These are phyloP conservation scores for Drosophila trichaetosa DNA, from an alignment of 2,888 invertebrate genomes.

Conservation along the genomic window DNA sequence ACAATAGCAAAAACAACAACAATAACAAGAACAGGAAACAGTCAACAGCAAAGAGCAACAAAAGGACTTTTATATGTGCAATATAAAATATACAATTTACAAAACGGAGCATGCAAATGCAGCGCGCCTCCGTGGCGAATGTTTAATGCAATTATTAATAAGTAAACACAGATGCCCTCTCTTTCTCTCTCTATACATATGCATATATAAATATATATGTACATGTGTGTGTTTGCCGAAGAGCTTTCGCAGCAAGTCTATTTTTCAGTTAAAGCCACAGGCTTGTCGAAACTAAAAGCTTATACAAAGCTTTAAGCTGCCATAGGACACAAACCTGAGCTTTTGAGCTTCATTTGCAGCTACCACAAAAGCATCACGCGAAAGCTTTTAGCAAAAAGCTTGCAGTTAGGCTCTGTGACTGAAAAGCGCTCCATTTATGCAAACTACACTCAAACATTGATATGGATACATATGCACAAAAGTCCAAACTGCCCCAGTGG, in stretches of 20 bases:
- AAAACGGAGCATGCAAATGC: constrained; percentile 8
- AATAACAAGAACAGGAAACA: constrained; percentile 6
- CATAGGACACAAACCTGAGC: constrained; percentile 19
- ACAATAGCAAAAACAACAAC: constrained; percentile 2
- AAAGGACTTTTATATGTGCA: not conserved
- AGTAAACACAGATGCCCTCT: constrained; percentile 48
- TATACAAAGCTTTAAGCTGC: constrained; percentile 13
- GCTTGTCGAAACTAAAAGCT: not conserved
- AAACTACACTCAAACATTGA: not conserved
- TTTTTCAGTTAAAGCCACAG: not conserved
- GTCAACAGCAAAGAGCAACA: constrained; percentile 4
- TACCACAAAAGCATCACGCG: not conserved
- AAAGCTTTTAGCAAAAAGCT: not conserved
- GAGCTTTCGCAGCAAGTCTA: constrained; percentile 13
- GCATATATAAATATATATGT: not conserved
- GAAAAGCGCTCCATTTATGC: not conserved
- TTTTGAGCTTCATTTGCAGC: constrained; percentile 2
- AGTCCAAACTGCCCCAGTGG: not conserved
- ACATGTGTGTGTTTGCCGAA: not conserved
- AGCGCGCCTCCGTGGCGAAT: constrained; percentile 61
- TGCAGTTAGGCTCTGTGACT: not conserved
- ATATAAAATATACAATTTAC: not conserved
- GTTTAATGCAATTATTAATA: constrained; percentile 77
- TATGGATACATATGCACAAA: not conserved
- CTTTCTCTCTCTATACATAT: too few species aligned